A percentile compares a stretch with the other conserved stretches of the same genome.
Evolutionary conservation across 2,888 invertebrate species (phyloP).

Genomic region (Resseliella maxima): DNA sequence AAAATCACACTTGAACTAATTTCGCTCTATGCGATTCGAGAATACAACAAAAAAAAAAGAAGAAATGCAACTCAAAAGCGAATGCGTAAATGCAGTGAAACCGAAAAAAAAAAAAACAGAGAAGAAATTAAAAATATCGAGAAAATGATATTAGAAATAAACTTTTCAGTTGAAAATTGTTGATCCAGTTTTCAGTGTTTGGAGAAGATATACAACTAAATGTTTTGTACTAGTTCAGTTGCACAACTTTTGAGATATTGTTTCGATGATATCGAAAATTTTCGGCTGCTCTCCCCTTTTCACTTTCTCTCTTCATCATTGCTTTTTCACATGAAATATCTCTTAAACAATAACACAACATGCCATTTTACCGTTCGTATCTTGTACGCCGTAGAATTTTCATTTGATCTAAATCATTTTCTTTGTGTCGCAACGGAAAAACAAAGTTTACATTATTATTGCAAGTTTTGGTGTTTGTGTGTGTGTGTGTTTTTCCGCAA

Average conservation of each 20-base stretch:
- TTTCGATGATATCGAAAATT: slow-evolving; percentile 28
- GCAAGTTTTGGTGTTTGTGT: background rate
- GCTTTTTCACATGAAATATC: background rate
- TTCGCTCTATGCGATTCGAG: background rate
- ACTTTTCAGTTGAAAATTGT: slow-evolving; percentile 21
- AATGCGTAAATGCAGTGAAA: background rate
- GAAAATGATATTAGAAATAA: slow-evolving; percentile 10
- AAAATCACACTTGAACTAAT: slow-evolving; percentile 43
- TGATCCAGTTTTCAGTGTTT: slow-evolving; percentile 12
- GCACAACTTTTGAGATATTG: slow-evolving; percentile 3
- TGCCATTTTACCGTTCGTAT: background rate
- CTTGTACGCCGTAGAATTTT: background rate
- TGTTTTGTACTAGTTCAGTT: background rate
- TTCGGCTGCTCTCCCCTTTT: background rate
- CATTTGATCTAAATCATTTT: slow-evolving; percentile 45
- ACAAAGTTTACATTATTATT: slow-evolving; percentile 48
- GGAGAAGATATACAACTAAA: background rate
- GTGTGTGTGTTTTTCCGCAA: no score
- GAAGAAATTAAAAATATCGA: background rate
- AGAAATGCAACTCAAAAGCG: background rate
- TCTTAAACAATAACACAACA: background rate
- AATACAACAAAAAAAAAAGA: background rate
- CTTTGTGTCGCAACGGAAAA: slow-evolving; percentile 34
- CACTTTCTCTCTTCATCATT: background rate
- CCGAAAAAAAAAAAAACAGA: background rate